A percentile compares a stretch with the other conserved stretches of the same genome.
phyloP scores from a whole-genome alignment of 2,888 invertebrate species.

The Metacarcinus magister region DNA sequence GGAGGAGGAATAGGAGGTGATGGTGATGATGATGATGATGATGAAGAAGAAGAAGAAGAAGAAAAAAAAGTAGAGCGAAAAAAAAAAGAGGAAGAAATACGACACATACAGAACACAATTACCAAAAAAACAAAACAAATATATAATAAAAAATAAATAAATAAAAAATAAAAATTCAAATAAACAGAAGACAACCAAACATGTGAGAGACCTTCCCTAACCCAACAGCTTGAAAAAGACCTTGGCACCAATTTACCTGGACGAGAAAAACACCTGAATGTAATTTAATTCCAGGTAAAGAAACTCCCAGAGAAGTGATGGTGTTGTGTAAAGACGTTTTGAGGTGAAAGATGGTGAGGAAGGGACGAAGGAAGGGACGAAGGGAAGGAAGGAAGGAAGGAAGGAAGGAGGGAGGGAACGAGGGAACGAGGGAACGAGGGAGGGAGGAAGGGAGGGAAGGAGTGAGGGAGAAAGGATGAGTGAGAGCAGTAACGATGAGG shows the following conservation, averaged over 20 bases:
- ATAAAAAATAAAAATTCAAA: no score
- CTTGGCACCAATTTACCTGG: neutral
- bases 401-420: neutral
- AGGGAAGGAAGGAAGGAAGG: no score
- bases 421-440: neutral
- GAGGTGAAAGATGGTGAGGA: no score
- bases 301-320: neutral
- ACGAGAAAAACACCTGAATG: neutral
- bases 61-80: neutral
- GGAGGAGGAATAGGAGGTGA: neutral
- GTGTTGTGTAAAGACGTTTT: no score
- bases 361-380: no score
- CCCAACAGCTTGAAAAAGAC: neutral
- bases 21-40: neutral
- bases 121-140: neutral
- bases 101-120: neutral
- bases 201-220: neutral
- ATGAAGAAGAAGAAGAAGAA: neutral
- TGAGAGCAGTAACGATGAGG: neutral
- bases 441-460: neutral
- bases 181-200: no score
- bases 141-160: neutral
- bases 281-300: neutral
- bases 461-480: neutral
- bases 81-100: no score